A percentile compares a stretch with the other conserved stretches of the same genome.
Conservation (phyloP, 2,797 vertebrate genomes). For the Ispidina picta region DNA sequence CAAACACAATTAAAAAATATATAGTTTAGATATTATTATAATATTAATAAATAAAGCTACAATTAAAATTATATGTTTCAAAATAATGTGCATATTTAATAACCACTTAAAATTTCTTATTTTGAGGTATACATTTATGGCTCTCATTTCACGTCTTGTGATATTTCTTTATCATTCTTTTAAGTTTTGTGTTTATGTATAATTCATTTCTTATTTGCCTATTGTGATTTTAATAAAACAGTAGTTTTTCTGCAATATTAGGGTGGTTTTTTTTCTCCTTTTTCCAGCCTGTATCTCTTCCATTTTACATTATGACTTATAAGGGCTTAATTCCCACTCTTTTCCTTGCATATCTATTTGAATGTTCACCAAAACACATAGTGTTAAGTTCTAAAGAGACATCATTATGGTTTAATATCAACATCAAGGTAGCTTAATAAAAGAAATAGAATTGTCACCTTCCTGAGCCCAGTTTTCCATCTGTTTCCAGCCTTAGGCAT, state of each 20-base stretch:
- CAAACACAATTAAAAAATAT: neutral
- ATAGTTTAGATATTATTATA: neutral
- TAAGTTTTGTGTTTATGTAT: neutral
- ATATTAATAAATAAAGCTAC: neutral
- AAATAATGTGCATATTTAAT: neutral
- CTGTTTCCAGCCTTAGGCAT: neutral
- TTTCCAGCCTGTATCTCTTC: neutral
- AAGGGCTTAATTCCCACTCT: neutral
- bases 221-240: neutral
- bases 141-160: neutral
- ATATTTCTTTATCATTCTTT: neutral
- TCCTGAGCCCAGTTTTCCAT: neutral
- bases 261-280: neutral
- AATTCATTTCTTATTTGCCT: neutral
- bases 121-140: neutral
- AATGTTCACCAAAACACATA: neutral
- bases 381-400: neutral
- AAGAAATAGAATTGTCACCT: neutral
- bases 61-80: neutral
- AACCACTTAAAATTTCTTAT: neutral
- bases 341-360: neutral
- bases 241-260: neutral
- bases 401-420: slow-evolving; percentile 3
- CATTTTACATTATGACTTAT: neutral
- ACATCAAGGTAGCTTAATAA: neutral